Percentiles rank a stretch among this genome's conserved stretches.
Conservation (phyloP, 2,113 vertebrate species). For the Azemiops feae region DNA sequence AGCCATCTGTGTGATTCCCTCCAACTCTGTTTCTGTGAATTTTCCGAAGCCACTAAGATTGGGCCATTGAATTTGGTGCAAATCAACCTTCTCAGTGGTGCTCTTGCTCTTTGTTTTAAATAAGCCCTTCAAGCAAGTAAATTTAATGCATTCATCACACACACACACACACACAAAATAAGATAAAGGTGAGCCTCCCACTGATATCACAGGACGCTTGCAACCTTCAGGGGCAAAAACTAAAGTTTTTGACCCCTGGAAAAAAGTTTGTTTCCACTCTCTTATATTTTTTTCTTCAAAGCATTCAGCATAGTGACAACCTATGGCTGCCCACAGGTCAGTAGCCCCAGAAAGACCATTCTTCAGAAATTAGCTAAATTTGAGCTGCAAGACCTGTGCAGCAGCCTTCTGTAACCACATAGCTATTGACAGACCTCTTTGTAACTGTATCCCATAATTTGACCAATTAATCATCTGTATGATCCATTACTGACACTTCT, state of each 20-base stretch:
- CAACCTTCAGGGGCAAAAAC: background rate
- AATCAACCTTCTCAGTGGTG: background rate
- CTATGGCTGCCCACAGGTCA: background rate
- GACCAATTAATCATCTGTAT: background rate
- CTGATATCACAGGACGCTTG: background rate
- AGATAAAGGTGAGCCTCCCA: background rate
- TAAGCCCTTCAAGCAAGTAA: background rate
- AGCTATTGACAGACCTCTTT: background rate
- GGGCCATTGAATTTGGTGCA: background rate
- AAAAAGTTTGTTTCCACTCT: background rate
- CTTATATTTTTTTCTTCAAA: too few relatives aligned
- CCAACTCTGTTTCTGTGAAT: background rate
- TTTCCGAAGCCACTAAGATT: background rate
- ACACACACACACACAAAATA: background rate
- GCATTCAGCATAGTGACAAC: background rate
- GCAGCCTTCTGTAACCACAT: too few relatives aligned
- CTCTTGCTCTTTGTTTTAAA: background rate
- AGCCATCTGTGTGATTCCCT: background rate
- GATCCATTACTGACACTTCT: background rate
- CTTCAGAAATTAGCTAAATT: background rate
- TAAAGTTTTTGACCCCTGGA: background rate
- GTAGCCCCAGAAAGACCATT: background rate
- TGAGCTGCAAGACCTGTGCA: background rate
- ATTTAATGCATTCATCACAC: background rate
- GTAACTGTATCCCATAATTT: background rate